These are phyloP conservation scores for Pteropus rufus DNA, from an alignment of 2,797 vertebrate species.

Conservation along the genomic window DNA sequence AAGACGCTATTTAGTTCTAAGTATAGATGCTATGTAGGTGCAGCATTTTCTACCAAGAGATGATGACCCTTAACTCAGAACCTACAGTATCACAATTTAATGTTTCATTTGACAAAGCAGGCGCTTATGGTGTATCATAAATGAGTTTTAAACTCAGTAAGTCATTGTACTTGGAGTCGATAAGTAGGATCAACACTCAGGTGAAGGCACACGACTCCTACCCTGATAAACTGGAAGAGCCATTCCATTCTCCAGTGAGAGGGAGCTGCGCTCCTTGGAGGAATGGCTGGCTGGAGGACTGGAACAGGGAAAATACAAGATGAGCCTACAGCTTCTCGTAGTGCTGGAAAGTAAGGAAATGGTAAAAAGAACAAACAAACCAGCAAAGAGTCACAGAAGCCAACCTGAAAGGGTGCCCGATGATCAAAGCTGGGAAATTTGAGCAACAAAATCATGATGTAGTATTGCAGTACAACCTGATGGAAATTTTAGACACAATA, in stretches of 20 bases:
- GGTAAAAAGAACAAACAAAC: neutral
- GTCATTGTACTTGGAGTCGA: conserved; percentile 29
- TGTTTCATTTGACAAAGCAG: conserved; percentile 8
- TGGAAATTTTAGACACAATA: neutral
- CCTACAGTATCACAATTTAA: neutral
- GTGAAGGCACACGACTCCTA: neutral
- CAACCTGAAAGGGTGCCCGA: neutral
- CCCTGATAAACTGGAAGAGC: neutral
- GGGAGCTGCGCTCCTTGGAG: neutral
- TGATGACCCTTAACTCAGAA: neutral
- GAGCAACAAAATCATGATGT: neutral
- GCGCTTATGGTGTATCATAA: neutral
- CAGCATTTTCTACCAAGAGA: neutral
- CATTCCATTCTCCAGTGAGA: neutral
- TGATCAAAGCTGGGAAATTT: neutral
- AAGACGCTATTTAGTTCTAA: neutral
- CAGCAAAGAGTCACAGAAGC: neutral
- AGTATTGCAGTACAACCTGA: neutral
- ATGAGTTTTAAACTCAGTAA: neutral
- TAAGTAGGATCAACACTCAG: neutral
- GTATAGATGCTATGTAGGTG: neutral
- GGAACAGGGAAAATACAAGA: neutral
- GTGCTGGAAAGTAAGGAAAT: neutral
- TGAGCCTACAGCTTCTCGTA: neutral
- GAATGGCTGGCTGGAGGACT: neutral